phyloP scores from a whole-genome alignment of 1,140 invertebrate species.

The Brachionus calyciflorus region DNA sequence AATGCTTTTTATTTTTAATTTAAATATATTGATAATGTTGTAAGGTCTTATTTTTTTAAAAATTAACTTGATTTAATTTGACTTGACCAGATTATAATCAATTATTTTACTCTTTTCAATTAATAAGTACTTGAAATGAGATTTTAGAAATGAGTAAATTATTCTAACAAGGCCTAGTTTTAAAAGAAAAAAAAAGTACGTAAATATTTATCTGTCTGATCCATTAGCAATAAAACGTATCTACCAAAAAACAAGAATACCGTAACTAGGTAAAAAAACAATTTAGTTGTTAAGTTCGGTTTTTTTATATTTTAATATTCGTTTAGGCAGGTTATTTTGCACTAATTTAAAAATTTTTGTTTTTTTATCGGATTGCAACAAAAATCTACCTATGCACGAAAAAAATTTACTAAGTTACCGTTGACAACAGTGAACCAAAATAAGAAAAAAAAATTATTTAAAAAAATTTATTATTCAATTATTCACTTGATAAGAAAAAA shows the following conservation, averaged over 20 bases:
- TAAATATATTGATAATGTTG: too few relatives aligned
- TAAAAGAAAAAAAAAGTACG: neutral
- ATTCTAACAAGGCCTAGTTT: too few relatives aligned
- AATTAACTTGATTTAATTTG: too few relatives aligned
- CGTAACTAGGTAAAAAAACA: slow-evolving; percentile 35
- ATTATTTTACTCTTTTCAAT: too few relatives aligned
- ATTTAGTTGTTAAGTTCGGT: slow-evolving; percentile 12
- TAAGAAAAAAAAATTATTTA: slow-evolving; percentile 1
- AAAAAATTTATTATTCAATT: slow-evolving; percentile 27
- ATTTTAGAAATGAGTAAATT: too few relatives aligned
- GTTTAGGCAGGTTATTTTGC: too few relatives aligned
- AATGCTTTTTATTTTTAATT: too few relatives aligned
- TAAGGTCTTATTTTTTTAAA: too few relatives aligned
- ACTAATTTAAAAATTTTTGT: slow-evolving; percentile 22
- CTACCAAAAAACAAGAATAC: neutral
- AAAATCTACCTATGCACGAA: slow-evolving; percentile 18
- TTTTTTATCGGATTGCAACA: slow-evolving; percentile 1
- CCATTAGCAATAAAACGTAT: neutral
- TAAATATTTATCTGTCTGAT: slow-evolving; percentile 5
- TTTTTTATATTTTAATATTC: too few relatives aligned
- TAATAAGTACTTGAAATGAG: too few relatives aligned
- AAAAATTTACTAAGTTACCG: slow-evolving; percentile 35
- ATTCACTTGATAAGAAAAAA: slow-evolving; percentile 14
- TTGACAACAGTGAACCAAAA: slow-evolving; percentile 31
- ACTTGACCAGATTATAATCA: too few relatives aligned